phyloP scores from a whole-genome alignment of 2,113 vertebrate species.

The Passer domesticus region DNA sequence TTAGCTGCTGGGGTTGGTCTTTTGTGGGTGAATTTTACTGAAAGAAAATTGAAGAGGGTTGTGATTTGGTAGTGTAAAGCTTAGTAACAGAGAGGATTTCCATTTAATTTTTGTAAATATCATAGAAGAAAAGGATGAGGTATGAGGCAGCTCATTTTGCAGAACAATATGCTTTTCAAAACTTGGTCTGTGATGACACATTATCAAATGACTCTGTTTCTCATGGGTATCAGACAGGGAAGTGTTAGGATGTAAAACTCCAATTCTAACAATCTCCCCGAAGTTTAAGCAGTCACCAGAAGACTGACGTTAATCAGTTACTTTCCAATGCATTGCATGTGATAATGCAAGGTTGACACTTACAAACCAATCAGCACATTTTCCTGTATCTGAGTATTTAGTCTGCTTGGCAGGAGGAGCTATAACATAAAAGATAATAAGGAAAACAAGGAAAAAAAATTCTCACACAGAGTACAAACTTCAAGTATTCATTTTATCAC shows the following conservation, averaged over 20 bases:
- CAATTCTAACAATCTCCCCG: neutral
- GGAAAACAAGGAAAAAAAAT: neutral
- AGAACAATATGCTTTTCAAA: conserved; percentile 23
- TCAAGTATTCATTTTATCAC: neutral
- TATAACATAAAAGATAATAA: neutral
- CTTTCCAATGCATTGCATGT: neutral
- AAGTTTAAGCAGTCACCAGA: neutral
- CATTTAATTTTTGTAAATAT: conserved; percentile 31
- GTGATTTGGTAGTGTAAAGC: neutral
- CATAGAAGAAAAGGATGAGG: neutral
- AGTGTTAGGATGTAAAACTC: neutral
- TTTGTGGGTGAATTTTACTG: neutral
- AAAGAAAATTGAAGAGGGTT: conserved; percentile 28
- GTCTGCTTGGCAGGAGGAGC: neutral
- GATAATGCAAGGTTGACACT: neutral
- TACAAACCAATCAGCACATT: neutral
- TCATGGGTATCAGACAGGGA: neutral
- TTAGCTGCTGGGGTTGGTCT: neutral
- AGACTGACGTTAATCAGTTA: conserved; percentile 9
- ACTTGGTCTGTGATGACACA: neutral
- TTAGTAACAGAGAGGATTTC: neutral
- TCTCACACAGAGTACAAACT: neutral
- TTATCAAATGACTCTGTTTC: neutral
- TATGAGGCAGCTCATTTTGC: neutral
- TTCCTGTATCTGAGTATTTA: neutral